These are phyloP conservation scores for Allolobophora icterica DNA, from an alignment of 2,888 invertebrate genomes.

Conservation along the genomic window DNA sequence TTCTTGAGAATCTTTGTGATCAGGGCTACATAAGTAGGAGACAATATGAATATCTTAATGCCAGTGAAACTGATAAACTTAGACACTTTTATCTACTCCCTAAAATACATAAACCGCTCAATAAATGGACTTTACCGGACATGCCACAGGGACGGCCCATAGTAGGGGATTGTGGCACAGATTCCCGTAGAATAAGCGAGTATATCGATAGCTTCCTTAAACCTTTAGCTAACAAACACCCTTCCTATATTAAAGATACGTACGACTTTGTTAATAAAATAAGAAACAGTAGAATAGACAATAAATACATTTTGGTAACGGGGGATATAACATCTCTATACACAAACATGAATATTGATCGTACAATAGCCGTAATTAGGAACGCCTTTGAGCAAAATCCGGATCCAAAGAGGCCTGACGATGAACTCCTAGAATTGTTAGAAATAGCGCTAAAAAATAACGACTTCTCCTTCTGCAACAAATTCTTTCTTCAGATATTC, in stretches of 20 bases:
- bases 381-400: no score
- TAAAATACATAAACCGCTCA: conserved; percentile 42
- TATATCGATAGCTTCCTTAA: not conserved
- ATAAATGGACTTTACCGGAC: not conserved
- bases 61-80: no score
- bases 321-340: conserved; percentile 18
- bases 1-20: no score
- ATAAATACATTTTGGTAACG: conserved; percentile 11
- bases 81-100: conserved; percentile 39
- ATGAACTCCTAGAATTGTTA: not conserved
- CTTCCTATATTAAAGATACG: not conserved
- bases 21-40: no score
- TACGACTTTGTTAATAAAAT: conserved; percentile 20
- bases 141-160: conserved; percentile 1
- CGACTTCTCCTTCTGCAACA: not conserved
- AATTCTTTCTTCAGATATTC: conserved; percentile 12
- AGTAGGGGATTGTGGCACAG: not conserved
- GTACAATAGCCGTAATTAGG: not conserved
- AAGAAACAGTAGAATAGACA: not conserved
- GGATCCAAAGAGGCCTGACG: not conserved
- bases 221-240: conserved; percentile 12
- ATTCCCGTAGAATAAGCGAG: conserved; percentile 24
- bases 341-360: not conserved
- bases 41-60: no score
- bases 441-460: not conserved